phyloP scores from a whole-genome alignment of 53 echinoderm and acorn worm genomes.

The Stichopus horrens region DNA sequence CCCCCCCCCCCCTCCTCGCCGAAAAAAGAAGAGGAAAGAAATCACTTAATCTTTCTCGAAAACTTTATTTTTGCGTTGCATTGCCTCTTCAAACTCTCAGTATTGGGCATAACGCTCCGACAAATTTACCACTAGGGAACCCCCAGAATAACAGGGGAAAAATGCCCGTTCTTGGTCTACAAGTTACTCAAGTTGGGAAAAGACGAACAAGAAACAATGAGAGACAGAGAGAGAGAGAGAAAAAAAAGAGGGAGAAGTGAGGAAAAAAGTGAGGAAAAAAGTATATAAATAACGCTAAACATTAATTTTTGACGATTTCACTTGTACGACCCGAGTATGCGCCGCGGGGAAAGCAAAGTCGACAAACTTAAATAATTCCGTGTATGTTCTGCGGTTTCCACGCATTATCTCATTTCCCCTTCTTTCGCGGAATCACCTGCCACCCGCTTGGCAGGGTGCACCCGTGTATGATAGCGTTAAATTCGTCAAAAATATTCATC shows the following conservation, averaged over 20 bases:
- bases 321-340: slow-evolving; percentile 35
- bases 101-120: neutral
- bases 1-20: neutral
- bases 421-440: slow-evolving; percentile 37
- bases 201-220: no score
- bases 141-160: neutral
- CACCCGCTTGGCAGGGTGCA: slow-evolving; percentile 16
- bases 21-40: neutral
- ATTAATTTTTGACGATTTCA: slow-evolving; percentile 33
- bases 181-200: no score
- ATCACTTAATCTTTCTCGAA: neutral
- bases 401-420: slow-evolving; percentile 43
- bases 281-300: slow-evolving; percentile 37
- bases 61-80: neutral
- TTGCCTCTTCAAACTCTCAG: neutral
- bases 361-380: slow-evolving; percentile 26
- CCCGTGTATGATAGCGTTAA: slow-evolving; percentile 43
- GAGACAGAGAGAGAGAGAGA: no score
- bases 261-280: neutral
- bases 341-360: slow-evolving; percentile 22
- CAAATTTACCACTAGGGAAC: neutral
- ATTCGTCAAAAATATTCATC: slow-evolving; percentile 39
- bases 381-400: slow-evolving; percentile 30
- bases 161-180: neutral
- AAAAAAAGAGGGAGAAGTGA: no score